These are phyloP conservation scores for Chaetorhynchus papuensis DNA, from an alignment of 2,113 vertebrate genomes.

Conservation along the genomic window DNA sequence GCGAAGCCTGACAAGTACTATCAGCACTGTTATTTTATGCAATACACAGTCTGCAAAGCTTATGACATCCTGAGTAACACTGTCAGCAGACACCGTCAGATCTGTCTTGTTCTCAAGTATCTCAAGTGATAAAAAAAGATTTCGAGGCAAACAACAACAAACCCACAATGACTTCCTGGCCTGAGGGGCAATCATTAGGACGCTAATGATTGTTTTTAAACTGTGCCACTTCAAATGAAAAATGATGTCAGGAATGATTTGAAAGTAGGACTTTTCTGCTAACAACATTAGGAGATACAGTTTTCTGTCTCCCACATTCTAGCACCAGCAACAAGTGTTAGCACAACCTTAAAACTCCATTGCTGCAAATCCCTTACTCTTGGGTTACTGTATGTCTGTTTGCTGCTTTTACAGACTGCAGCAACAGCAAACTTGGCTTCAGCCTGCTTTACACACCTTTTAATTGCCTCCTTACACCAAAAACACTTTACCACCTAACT, in stretches of 20 bases:
- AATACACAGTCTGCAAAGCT: not conserved
- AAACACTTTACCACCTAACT: not conserved
- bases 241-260: not conserved
- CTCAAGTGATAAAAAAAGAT: not conserved
- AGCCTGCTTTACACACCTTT: not conserved
- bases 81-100: not conserved
- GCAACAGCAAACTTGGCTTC: not conserved
- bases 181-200: not conserved
- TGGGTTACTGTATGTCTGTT: not conserved
- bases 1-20: not conserved
- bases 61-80: not conserved
- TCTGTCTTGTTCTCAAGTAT: not conserved
- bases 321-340: not conserved
- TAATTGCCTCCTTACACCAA: not conserved
- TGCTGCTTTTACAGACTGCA: not conserved
- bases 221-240: not conserved
- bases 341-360: not conserved
- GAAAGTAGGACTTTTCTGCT: not conserved
- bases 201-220: not conserved
- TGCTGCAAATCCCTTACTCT: not conserved
- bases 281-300: not conserved
- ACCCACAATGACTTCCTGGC: not conserved
- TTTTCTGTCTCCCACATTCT: not conserved
- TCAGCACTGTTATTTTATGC: conserved; percentile 11
- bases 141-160: not conserved